Percentiles rank a stretch among this genome's conserved stretches.
Conservation (phyloP, 2,113 vertebrate genomes). For the Psammodynastes pulverulentus region DNA sequence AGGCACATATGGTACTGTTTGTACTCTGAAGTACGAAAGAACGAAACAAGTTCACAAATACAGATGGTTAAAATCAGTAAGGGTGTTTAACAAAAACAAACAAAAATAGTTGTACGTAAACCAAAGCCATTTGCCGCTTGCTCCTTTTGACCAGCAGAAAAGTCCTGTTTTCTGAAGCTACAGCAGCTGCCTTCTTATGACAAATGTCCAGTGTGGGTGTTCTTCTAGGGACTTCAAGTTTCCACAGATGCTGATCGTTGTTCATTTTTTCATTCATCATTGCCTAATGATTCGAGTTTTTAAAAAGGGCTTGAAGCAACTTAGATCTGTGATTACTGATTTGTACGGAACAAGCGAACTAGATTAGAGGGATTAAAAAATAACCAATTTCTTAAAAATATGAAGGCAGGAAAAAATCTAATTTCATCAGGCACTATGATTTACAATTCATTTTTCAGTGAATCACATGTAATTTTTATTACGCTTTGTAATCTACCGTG, state of each 20-base stretch:
- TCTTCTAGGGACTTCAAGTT: slow-evolving; percentile 51
- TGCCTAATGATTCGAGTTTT: slow-evolving; percentile 27
- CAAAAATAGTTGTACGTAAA: slow-evolving; percentile 63
- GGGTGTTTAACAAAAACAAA: slow-evolving; percentile 71
- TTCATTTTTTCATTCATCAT: slow-evolving; percentile 55
- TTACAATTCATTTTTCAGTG: slow-evolving; percentile 38
- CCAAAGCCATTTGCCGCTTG: slow-evolving; percentile 63
- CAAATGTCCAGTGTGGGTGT: slow-evolving; percentile 37
- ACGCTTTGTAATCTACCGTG: background rate
- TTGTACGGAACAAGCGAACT: slow-evolving; percentile 52
- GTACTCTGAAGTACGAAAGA: slow-evolving; percentile 61
- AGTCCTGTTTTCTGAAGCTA: slow-evolving; percentile 57
- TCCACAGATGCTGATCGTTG: slow-evolving; percentile 54
- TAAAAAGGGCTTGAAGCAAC: slow-evolving; percentile 46
- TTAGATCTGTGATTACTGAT: slow-evolving; percentile 52
- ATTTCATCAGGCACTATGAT: slow-evolving; percentile 51
- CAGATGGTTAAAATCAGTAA: slow-evolving; percentile 70
- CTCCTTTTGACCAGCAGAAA: slow-evolving; percentile 60
- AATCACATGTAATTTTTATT: background rate
- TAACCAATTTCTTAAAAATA: slow-evolving; percentile 30
- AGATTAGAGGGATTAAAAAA: slow-evolving; percentile 56
- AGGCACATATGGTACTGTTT: slow-evolving; percentile 67
- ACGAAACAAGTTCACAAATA: slow-evolving; percentile 64
- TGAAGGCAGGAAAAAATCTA: background rate
- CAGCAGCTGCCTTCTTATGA: slow-evolving; percentile 36